Base-by-base conservation (phyloP, 2,888 invertebrate species). In the Arge pagana region DNA sequence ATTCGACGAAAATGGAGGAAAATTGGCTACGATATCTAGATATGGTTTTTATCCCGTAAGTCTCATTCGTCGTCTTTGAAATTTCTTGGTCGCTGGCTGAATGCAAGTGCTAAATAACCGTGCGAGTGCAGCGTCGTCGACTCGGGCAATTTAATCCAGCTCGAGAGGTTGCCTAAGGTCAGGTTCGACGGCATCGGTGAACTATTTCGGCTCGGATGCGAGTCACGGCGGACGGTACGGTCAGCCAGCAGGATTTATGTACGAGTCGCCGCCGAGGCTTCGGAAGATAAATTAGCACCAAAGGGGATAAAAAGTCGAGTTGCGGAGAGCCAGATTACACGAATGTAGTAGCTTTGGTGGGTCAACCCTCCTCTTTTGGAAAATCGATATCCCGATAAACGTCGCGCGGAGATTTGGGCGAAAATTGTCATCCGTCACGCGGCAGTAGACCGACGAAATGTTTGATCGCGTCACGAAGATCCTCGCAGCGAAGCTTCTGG, bases 251-350 rank as follows among this genome's bases (percentile, higher is more conserved):
- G 63, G 64, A 68, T 68, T 68, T 68, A 68, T 68, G 64, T 68
- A 66, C 61, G 64, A 67, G 62, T 58, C 55, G 62, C 56, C 48
- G 54, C 54, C 57, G 52, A 58, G 57, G 62, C 63, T 68, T 65
- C 60, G 61, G 56, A 62, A 66, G 67, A 68, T 68, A 68, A 68
- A 68, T 68, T 67, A 67, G 67, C 60, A 61, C 60, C 52, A 50
- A 53, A 58, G 58, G 60, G 60, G 61, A 63, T 67, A 68, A 68
- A 68, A 68, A 63, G 61, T 61, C 8, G 63, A 64, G 61, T 66
- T 61, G 67, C 58, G 68, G 63, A 68, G 64, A 61, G 63, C 61
- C 45, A 64, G 65, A 67, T 68, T 66, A 67, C 63, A 65, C 62
- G 62, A 60, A 66, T 62, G 65, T 64, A 61, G 63, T 64, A n/a